A percentile compares a stretch with the other conserved stretches of the same genome.
Evolutionary conservation across 2,797 vertebrate genomes (phyloP).

Genomic region (Avahi laniger): DNA sequence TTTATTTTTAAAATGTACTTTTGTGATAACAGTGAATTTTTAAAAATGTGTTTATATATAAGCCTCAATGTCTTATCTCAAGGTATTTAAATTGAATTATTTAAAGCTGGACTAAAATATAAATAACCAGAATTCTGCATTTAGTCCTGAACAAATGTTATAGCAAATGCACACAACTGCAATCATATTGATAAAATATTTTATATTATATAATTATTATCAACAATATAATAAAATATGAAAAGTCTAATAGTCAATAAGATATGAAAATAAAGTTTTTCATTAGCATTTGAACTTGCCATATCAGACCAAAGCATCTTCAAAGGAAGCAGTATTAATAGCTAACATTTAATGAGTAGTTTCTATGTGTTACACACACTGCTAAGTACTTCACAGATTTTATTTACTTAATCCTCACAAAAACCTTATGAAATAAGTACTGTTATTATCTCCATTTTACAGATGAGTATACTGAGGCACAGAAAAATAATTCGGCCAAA

Average conservation of each 20-base stretch:
- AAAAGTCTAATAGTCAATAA: not conserved
- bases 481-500: not conserved
- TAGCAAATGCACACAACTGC: not conserved
- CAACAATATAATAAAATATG: slow-evolving; percentile 12
- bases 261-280: slow-evolving; percentile 46
- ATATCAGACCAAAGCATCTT: slow-evolving; percentile 31
- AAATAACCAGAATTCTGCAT: not conserved
- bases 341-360: not conserved
- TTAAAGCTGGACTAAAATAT: slow-evolving; percentile 30
- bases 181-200: not conserved
- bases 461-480: not conserved
- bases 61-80: not conserved
- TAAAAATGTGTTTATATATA: not conserved
- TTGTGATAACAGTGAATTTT: not conserved
- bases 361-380: not conserved
- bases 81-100: slow-evolving; percentile 27
- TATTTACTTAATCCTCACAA: not conserved
- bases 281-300: not conserved
- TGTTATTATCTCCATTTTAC: not conserved
- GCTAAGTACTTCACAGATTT: not conserved
- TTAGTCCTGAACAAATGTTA: slow-evolving; percentile 56
- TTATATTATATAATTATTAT: not conserved
- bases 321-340: not conserved
- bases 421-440: not conserved
- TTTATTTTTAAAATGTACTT: slow-evolving; percentile 25